Base-by-base conservation (phyloP, 2,113 vertebrate genomes). In the Bothrops jararaca region DNA sequence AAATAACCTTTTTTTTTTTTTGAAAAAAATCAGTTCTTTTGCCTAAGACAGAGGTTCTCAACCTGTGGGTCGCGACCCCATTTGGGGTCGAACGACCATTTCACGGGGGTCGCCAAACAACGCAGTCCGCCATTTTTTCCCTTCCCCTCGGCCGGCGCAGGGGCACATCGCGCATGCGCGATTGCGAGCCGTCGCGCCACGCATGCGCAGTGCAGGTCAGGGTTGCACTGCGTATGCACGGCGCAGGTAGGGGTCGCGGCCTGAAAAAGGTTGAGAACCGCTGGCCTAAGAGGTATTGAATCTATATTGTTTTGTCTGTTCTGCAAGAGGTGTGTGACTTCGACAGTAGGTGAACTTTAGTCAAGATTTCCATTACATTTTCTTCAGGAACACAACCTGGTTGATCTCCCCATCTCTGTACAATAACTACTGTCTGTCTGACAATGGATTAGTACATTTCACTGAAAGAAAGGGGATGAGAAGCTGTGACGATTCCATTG, bases 351-450 rank as follows among this genome's bases (percentile, higher is more conserved):
- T 23, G n/a, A 8, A 1, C n/a, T 91, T 64, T 89, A 45, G 58
- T 8, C 91, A 53, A 93, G 94, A 86, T 91, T 58, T 60, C 15
- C n/a, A 58, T 86, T 50, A 34, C 29, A 53, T 64, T 92, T 92
- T 88, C n/a, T 88, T 64, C 39, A 56, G 57, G 29, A 91, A 53
- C 50, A 58, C 74, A 57, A 48, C 74, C 52, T 91, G 95, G 56
- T 91, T 90, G 0, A 90, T 92, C 42, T 80, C 1, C 18, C 10
- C 88, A 48, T 89, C 90, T 87, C 89, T 89, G 39, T 39, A 69
- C 64, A 69, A 69, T 69, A 88, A 11, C 29, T 4, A 0, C 13
- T 10, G 1, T 93, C 42, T 92, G 85, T 26, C 69, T 85, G 26
- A 95, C 13, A 54, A 88, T 88, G 34, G 13, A 56, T 52, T 50